Evolutionary conservation across 2,888 invertebrate genomes (phyloP), one percentile per base, ranked within the genome.

Genomic region (Apodemia zela): DNA sequence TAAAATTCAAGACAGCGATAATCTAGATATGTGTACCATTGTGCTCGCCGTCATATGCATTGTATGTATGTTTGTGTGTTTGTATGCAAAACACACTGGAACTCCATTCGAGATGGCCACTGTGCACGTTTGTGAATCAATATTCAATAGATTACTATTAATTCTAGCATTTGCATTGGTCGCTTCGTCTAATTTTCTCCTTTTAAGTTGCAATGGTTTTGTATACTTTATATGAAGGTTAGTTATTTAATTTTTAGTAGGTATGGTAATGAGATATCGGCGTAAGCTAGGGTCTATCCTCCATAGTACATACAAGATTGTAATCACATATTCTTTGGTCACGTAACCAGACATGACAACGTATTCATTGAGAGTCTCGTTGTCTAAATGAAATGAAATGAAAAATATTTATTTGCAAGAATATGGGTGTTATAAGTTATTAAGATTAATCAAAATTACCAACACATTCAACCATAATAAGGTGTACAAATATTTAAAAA

Each of bases 51-150:
- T 65, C 66, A 66, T 69, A 67, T 61, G 67, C 70, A 70, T 71
- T 71, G 74, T 76, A 75, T 74, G 77, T 75, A 75, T 74, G 77
- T 75, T 81, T 77, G 68, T 82, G 80, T 80, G 82, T 88, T 87
- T 89, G 87, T 88, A 89, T 89, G 89, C 86, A 85, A 89, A 89
- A 82, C 69, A 63, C 64, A 67, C 67, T 85, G 79, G 75, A 83
- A 89, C 87, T 84, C 87, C 72, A 72, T 70, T 68, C 66, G 59
- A 68, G 72, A 68, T 63, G 63, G 67, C 67, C 66, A 69, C 67
- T 68, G 73, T 67, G 70, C 64, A 47, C 67, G 66, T 64, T 73
- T 74, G 72, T 75, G 76, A 75, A 82, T 86, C 84, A 86, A 87
- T 86, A 86, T 85, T 82, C 84, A 85, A 80, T 66, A 63, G 62